Evolutionary conservation across 2,888 invertebrate genomes (phyloP), one percentile per base, ranked within the genome.

Genomic region (Crematogaster levior): DNA sequence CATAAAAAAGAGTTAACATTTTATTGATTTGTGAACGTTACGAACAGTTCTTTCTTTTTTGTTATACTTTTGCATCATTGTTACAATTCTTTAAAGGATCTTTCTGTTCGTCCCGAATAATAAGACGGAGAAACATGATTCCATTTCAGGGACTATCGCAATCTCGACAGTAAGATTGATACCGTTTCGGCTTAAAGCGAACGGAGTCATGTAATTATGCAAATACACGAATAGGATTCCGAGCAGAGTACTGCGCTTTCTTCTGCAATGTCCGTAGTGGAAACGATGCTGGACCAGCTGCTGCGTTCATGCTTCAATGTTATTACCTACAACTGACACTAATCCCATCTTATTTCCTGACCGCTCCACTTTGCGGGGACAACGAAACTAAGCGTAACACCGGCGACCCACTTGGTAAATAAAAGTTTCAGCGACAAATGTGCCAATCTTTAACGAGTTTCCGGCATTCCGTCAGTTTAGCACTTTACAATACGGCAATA

Each of bases 321-420:
- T 88, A 86, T 86, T 88, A 83, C 88, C 80, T 88, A 77, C 79
- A 86, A 88, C 83, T 84, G 88, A 88, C 88, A 81, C 83, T 86
- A 88, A 86, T 88, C 86, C 79, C 84, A 82, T 85, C 82, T 88
- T 83, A 88, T 88, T 88, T 88, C 88, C 88, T 88, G 89, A 83
- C 81, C 68, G 88, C 46, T 84, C 88, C 79, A 88, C 75, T 88
- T 88, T 18, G 85, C 75, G 34, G 30, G 56, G 37, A 68, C 80
- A 80, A 83, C 80, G 73, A 74, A 85, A 82, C 81, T 60, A 72
- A 83, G 77, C 79, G 81, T 84, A 82, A 83, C 86, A 53, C n/a
- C 81, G 34, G 70, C 46, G 60, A 84, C 81, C 88, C 80, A 84
- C 81, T 88, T 88, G 75, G 53, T 75, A 81, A 88, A 81, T 81